A percentile compares a stretch with the other conserved stretches of the same genome.
Evolutionary conservation across 2,888 invertebrate species (phyloP).

Genomic region (Tetrapedia diversipes): DNA sequence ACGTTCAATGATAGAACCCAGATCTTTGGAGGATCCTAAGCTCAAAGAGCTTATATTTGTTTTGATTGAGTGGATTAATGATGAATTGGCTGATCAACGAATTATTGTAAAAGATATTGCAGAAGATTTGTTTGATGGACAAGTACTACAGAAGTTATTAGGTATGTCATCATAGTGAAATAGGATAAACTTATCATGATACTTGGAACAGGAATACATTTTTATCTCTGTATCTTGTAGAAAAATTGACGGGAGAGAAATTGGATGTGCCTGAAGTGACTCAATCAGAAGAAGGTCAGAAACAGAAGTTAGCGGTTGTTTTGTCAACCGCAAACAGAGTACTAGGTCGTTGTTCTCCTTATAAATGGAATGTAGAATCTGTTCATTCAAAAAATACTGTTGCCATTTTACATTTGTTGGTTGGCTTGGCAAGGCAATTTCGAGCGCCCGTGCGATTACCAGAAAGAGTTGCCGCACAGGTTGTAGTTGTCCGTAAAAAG

Average conservation of each 20-base stretch:
- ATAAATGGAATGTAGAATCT: slow-evolving; percentile 98
- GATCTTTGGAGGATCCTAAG: slow-evolving; percentile 93
- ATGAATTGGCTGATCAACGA: slow-evolving; percentile 96
- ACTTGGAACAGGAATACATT: too few relatives aligned
- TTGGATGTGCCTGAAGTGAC: slow-evolving; percentile 99
- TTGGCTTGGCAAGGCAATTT: slow-evolving; percentile 96
- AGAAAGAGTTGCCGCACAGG: slow-evolving; percentile 96
- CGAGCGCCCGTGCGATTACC: slow-evolving; percentile 98
- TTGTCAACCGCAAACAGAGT: slow-evolving; percentile 94
- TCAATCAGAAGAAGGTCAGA: slow-evolving; percentile 98
- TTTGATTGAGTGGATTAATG: slow-evolving; percentile 99
- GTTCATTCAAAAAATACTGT: slow-evolving; percentile 98
- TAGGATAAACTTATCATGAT: neutral
- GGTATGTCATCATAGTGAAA: slow-evolving; percentile 77
- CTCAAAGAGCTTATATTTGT: slow-evolving; percentile 93
- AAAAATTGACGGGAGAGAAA: slow-evolving; percentile 94
- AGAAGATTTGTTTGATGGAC: slow-evolving; percentile 99
- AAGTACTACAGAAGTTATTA: slow-evolving; percentile 89
- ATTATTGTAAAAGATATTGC: slow-evolving; percentile 98
- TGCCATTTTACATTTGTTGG: slow-evolving; percentile 96
- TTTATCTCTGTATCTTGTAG: slow-evolving; percentile 80
- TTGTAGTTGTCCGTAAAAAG: slow-evolving; percentile 94
- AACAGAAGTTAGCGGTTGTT: slow-evolving; percentile 95
- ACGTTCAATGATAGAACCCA: slow-evolving; percentile 96
- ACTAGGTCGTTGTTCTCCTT: slow-evolving; percentile 89